Conservation (phyloP, 2,113 vertebrate species). For the Danionella cerebrum region DNA sequence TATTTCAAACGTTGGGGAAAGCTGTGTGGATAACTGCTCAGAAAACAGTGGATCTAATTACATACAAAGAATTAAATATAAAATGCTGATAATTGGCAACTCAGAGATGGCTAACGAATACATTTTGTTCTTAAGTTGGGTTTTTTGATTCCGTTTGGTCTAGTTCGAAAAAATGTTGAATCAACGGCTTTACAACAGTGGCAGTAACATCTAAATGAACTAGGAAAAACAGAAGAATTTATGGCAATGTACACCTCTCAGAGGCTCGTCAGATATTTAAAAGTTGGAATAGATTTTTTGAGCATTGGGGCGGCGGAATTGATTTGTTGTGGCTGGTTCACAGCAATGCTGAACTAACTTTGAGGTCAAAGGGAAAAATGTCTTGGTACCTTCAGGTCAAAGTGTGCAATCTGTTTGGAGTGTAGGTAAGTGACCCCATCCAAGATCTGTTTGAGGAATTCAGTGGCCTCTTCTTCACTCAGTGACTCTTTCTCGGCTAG, state of each 20-base stretch:
- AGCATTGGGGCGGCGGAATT: background rate
- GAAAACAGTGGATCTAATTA: constrained; percentile 6
- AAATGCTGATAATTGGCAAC: background rate
- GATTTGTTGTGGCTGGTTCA: constrained; percentile 15
- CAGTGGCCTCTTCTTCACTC: constrained; percentile 93
- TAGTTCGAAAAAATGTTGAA: too few species aligned
- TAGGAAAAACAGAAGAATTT: too few species aligned
- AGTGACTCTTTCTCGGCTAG: constrained; percentile 96
- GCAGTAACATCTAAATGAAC: too few species aligned
- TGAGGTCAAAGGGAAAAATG: background rate
- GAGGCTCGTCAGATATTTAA: background rate
- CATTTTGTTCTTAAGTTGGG: background rate
- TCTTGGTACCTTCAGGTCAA: constrained; percentile 87
- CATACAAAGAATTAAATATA: background rate
- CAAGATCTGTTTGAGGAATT: constrained; percentile 98
- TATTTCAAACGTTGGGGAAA: constrained; percentile 3
- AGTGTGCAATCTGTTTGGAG: constrained; percentile 90
- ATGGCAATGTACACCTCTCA: background rate
- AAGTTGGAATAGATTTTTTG: background rate
- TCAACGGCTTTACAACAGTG: too few species aligned
- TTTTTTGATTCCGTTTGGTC: too few species aligned
- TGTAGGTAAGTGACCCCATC: constrained; percentile 95
- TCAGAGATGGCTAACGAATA: background rate
- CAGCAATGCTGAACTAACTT: background rate
- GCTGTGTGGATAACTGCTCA: background rate